Evolutionary conservation across 2,888 invertebrate species (phyloP).

Genomic region (Sarcophaga rosellei): DNA sequence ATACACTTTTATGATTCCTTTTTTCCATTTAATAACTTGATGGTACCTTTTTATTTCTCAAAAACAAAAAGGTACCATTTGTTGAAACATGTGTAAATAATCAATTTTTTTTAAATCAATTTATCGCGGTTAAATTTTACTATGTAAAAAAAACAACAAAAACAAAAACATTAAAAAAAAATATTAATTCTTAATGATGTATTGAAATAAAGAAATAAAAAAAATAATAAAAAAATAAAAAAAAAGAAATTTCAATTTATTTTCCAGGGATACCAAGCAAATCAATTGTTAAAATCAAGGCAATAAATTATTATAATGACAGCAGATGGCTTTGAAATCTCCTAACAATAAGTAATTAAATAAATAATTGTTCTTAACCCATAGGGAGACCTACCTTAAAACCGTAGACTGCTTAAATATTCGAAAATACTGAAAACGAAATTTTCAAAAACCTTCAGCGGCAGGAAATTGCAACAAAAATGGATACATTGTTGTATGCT

Average conservation of each 20-base stretch:
- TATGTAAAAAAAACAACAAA: constrained; percentile 60
- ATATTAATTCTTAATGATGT: constrained; percentile 54
- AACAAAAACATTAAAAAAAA: constrained; percentile 42
- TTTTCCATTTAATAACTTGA: constrained; percentile 33
- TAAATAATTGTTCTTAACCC: too few relatives aligned
- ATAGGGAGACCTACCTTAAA: too few relatives aligned
- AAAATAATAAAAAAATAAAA: constrained; percentile 37
- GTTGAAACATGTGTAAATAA: constrained; percentile 53
- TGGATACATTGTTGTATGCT: too few relatives aligned
- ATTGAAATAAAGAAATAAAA: constrained; percentile 55
- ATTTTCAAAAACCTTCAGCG: too few relatives aligned
- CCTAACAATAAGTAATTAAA: too few relatives aligned
- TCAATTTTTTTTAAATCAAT: constrained; percentile 47
- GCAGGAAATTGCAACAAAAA: too few relatives aligned
- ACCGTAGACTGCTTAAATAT: too few relatives aligned
- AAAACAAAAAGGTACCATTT: not conserved
- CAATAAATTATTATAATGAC: constrained; percentile 26
- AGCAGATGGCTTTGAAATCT: not conserved
- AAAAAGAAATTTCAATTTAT: not conserved
- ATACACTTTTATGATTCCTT: constrained; percentile 56
- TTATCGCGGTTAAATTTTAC: constrained; percentile 72
- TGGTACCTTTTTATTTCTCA: not conserved
- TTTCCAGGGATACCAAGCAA: not conserved
- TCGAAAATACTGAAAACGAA: too few relatives aligned
- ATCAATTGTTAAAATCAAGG: not conserved